Conservation (phyloP, 1,140 invertebrate genomes). For the Cydia pomonella region DNA sequence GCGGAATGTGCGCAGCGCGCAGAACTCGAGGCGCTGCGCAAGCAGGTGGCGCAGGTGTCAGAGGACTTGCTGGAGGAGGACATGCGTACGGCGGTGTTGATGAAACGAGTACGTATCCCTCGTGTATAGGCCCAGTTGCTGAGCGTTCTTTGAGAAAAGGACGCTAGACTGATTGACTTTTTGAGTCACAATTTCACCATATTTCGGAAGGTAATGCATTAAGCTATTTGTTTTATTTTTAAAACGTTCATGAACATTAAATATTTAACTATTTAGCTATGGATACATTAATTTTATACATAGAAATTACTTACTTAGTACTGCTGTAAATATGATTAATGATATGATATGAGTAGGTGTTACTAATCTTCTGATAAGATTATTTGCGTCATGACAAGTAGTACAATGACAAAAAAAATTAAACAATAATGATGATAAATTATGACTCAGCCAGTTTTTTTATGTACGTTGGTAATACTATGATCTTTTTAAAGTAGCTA, state of each 20-base stretch:
- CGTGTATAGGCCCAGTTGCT: too few relatives aligned
- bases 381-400: background rate
- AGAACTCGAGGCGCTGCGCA: conserved; percentile 53
- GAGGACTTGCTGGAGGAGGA: conserved; percentile 52
- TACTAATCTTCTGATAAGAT: background rate
- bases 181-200: too few relatives aligned
- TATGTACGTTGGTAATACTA: too few relatives aligned
- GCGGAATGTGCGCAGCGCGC: conserved; percentile 55
- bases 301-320: background rate
- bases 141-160: too few relatives aligned
- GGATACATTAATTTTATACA: background rate
- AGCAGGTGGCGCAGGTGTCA: conserved; percentile 53
- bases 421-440: too few relatives aligned
- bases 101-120: conserved; percentile 49
- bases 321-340: background rate
- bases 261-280: background rate
- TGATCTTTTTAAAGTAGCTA: too few relatives aligned
- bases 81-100: conserved; percentile 43
- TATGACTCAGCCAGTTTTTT: too few relatives aligned
- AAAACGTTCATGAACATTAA: background rate
- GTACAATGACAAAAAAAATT: too few relatives aligned
- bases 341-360: background rate
- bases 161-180: too few relatives aligned
- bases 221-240: too few relatives aligned
- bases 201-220: too few relatives aligned